Evolutionary conservation across 1,140 invertebrate species (phyloP).

Genomic region (Lamellibrachia luymesi): DNA sequence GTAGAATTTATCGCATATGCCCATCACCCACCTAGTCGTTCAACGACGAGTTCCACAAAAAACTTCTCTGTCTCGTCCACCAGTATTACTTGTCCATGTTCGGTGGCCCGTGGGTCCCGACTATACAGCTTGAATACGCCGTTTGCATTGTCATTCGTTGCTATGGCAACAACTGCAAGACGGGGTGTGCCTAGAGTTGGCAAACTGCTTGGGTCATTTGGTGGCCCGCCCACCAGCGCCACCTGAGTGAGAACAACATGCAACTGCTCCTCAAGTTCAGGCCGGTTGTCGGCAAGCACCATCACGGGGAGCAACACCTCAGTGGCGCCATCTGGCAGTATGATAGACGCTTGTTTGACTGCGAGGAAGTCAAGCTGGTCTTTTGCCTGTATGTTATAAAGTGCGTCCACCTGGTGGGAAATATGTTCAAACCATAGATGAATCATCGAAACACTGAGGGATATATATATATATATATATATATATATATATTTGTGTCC

Average conservation of each 20-base stretch:
- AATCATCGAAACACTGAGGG: not conserved
- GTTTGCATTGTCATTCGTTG: constrained; percentile 48
- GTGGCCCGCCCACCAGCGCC: constrained; percentile 31
- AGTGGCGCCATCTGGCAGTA: constrained; percentile 40
- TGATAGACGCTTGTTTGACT: constrained; percentile 37
- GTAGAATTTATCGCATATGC: not conserved
- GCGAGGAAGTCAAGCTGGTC: constrained; percentile 38
- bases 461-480: not conserved
- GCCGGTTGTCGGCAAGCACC: constrained; percentile 30
- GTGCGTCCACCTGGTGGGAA: not conserved
- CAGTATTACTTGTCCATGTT: constrained; percentile 34
- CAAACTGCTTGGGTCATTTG: constrained; percentile 32
- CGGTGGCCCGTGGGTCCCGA: constrained; percentile 33
- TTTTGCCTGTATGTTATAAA: constrained; percentile 12
- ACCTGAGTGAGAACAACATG: constrained; percentile 37
- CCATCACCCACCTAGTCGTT: constrained; percentile 44
- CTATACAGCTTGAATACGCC: constrained; percentile 48
- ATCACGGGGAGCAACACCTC: constrained; percentile 40
- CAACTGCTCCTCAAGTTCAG: constrained; percentile 52
- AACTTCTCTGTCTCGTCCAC: constrained; percentile 46
- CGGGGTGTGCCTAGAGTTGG: constrained; percentile 39
- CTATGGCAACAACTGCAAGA: constrained; percentile 40
- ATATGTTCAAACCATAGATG: not conserved
- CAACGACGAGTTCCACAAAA: constrained; percentile 49
- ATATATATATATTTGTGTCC: too few relatives aligned